Conservation (phyloP, 2,888 invertebrate species). For the Hermaeophaga mercurialis region DNA sequence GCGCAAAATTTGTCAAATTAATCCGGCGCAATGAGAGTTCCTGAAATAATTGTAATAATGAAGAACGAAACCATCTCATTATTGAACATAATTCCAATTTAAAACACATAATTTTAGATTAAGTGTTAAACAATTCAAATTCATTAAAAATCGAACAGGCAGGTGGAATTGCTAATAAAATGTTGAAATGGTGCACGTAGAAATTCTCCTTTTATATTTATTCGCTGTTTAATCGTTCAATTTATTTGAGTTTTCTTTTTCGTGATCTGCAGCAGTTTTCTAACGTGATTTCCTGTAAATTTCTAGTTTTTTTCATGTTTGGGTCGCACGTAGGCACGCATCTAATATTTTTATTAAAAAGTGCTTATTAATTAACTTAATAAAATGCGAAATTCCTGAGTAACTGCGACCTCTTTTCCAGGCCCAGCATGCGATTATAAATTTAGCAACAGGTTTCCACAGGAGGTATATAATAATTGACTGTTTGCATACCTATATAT, state of each 20-base stretch:
- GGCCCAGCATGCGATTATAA: constrained; percentile 1
- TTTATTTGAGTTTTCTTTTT: too few relatives aligned
- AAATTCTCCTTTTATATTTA: too few relatives aligned
- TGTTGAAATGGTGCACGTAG: too few relatives aligned
- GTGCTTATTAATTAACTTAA: too few relatives aligned
- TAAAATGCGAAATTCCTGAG: too few relatives aligned
- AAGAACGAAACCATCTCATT: constrained; percentile 2
- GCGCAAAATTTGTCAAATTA: constrained; percentile 7
- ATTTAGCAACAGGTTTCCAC: constrained; percentile 1
- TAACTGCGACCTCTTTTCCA: too few relatives aligned
- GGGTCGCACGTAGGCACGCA: too few relatives aligned
- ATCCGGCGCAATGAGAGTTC: not conserved
- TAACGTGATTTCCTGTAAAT: too few relatives aligned
- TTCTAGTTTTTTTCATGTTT: too few relatives aligned
- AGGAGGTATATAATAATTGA: constrained; percentile 21
- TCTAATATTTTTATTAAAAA: too few relatives aligned
- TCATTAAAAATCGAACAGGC: not conserved
- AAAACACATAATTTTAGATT: constrained; percentile 1
- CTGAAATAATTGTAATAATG: not conserved
- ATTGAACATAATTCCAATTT: not conserved
- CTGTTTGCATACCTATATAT: constrained; percentile 25
- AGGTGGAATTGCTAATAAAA: constrained; percentile 2
- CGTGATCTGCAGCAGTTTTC: too few relatives aligned
- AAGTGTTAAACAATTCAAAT: not conserved
- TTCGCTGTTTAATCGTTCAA: too few relatives aligned